Evolutionary conservation across 2,797 vertebrate genomes (phyloP).

Genomic region (Coregonus sp.): DNA sequence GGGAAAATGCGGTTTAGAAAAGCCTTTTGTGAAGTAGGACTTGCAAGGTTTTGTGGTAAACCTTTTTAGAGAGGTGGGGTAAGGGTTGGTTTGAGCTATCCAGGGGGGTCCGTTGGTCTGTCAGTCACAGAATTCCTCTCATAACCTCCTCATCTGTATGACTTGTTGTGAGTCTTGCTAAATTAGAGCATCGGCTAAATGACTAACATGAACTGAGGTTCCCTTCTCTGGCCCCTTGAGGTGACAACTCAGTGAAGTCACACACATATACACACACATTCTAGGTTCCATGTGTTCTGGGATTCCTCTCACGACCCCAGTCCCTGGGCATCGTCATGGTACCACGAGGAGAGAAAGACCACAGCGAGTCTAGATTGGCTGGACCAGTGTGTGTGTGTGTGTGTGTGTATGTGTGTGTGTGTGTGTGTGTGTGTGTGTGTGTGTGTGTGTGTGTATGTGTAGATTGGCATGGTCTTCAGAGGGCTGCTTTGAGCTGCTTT

Average conservation of each 20-base stretch:
- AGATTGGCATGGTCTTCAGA: constrained; percentile 38
- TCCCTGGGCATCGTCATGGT: constrained; percentile 49
- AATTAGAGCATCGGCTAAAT: no score
- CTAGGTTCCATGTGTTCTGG: no score
- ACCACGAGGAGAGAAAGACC: constrained; percentile 52
- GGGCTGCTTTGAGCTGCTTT: constrained; percentile 17
- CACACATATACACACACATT: no score
- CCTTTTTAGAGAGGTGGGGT: constrained; percentile 7
- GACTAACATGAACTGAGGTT: no score
- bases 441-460: constrained; percentile 10
- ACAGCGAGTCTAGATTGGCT: constrained; percentile 55
- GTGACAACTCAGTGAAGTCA: no score
- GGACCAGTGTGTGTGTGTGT: constrained; percentile 43
- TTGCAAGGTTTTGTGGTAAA: neutral
- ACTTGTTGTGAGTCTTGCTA: no score
- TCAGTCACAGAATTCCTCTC: constrained; percentile 36
- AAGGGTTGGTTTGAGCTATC: neutral
- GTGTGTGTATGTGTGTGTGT: no score
- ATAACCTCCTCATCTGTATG: constrained; percentile 20
- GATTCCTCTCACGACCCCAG: constrained; percentile 14
- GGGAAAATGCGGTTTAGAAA: constrained; percentile 35
- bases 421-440: constrained; percentile 7
- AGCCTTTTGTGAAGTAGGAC: constrained; percentile 24
- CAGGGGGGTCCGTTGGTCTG: constrained; percentile 12
- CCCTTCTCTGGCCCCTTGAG: no score